A percentile compares a stretch with the other conserved stretches of the same genome.
These are phyloP conservation scores for Empis stercorea DNA, from an alignment of 2,888 invertebrate genomes.

Conservation along the genomic window DNA sequence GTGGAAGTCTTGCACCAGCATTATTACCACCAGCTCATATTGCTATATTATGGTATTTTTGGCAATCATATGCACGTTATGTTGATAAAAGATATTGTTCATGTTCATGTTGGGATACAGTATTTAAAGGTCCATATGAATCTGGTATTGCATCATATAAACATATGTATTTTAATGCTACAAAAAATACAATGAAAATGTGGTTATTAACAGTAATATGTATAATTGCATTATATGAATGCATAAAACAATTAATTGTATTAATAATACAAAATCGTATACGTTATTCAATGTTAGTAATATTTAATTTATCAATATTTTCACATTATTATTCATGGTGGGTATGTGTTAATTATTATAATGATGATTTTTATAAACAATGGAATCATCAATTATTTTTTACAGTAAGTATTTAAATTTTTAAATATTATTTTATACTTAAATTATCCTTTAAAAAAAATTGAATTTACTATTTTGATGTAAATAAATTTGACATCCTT, in stretches of 20 bases:
- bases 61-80: conserved; percentile 52
- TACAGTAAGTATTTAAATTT: conserved; percentile 35
- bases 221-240: conserved; percentile 47
- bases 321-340: conserved; percentile 60
- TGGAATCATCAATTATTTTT: conserved; percentile 58
- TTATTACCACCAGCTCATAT: conserved; percentile 50
- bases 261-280: conserved; percentile 41
- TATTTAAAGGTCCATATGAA: conserved; percentile 61
- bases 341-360: conserved; percentile 57
- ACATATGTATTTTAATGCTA: conserved; percentile 58
- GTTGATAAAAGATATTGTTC: conserved; percentile 52
- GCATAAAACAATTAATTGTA: conserved; percentile 42
- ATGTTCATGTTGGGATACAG: conserved; percentile 62
- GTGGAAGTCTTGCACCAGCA: conserved; percentile 37
- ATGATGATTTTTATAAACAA: conserved; percentile 55
- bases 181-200: conserved; percentile 50
- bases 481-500: too few relatives aligned
- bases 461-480: too few relatives aligned
- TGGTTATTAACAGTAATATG: conserved; percentile 48
- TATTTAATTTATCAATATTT: conserved; percentile 49
- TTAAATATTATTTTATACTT: background rate
- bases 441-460: too few relatives aligned
- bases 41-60: conserved; percentile 47
- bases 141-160: conserved; percentile 55
- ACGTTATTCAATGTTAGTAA: conserved; percentile 46